These are phyloP conservation scores for Eueremaeus valkanovi DNA, from an alignment of 2,888 invertebrate species.

Conservation along the genomic window DNA sequence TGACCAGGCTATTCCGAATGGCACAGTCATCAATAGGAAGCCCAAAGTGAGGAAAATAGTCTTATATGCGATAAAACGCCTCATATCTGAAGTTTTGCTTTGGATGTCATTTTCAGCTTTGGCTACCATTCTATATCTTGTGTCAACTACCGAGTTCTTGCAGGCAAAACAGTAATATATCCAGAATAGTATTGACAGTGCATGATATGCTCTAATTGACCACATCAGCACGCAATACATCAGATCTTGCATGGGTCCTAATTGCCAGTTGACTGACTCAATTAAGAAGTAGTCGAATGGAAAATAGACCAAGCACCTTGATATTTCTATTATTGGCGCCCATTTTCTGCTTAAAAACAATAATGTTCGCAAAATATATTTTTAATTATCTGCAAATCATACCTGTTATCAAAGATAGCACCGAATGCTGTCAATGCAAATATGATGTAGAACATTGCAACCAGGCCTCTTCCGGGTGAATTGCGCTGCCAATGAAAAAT, in stretches of 20 bases:
- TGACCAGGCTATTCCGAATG: too few relatives aligned
- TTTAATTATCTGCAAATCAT: neutral
- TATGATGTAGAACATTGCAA: neutral
- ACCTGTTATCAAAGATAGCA: constrained; percentile 26
- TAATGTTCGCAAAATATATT: neutral
- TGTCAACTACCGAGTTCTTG: too few relatives aligned
- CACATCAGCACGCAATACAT: neutral
- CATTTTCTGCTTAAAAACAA: neutral
- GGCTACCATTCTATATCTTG: too few relatives aligned
- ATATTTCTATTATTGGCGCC: constrained; percentile 13
- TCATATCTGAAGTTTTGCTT: too few relatives aligned
- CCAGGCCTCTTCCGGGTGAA: neutral
- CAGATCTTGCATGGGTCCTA: neutral
- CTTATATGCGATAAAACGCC: too few relatives aligned
- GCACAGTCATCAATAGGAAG: too few relatives aligned
- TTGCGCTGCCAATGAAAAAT: too few relatives aligned
- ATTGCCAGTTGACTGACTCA: neutral
- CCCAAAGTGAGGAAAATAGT: too few relatives aligned
- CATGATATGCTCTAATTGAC: neutral
- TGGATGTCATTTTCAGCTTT: too few relatives aligned
- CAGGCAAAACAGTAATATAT: too few relatives aligned
- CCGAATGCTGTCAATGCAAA: constrained; percentile 29
- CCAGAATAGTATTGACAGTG: too few relatives aligned
- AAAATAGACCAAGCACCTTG: constrained; percentile 14
- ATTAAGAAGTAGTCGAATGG: constrained; percentile 26